phyloP scores from a whole-genome alignment of 2,113 vertebrate genomes.

The Euleptes europaea region DNA sequence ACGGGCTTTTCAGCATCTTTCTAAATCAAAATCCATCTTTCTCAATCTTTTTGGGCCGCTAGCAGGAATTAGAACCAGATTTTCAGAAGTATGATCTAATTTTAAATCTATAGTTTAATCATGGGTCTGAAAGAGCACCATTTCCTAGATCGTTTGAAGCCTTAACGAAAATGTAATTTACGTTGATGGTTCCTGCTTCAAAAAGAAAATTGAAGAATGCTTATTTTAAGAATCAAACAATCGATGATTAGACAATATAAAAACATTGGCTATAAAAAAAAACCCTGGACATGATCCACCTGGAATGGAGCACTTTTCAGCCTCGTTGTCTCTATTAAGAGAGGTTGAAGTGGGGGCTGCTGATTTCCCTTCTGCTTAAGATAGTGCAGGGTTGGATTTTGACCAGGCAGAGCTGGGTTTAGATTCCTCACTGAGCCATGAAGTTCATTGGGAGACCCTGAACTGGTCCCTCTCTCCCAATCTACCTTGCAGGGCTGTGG shows the following conservation, averaged over 20 bases:
- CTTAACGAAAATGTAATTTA: neutral
- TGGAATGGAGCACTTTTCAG: neutral
- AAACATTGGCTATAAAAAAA: neutral
- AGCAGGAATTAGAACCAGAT: neutral
- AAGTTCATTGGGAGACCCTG: too few relatives aligned
- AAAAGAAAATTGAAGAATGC: neutral
- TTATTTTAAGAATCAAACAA: neutral
- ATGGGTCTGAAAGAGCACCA: neutral
- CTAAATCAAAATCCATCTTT: neutral
- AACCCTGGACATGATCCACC: neutral
- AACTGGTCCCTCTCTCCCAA: too few relatives aligned
- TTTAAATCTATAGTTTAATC: neutral
- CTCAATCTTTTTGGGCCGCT: neutral
- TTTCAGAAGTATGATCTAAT: constrained; percentile 16
- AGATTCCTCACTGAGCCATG: too few relatives aligned
- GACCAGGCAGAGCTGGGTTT: too few relatives aligned
- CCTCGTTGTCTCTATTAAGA: neutral
- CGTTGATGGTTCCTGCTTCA: neutral
- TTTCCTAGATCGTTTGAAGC: neutral
- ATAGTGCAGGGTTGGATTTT: too few relatives aligned
- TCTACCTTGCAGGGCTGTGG: too few relatives aligned
- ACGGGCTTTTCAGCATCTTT: neutral
- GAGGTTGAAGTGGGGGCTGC: neutral
- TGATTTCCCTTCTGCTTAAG: neutral
- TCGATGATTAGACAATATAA: neutral